Base-by-base conservation (phyloP, 1,140 invertebrate genomes). In the Rhynchophorus ferrugineus region DNA sequence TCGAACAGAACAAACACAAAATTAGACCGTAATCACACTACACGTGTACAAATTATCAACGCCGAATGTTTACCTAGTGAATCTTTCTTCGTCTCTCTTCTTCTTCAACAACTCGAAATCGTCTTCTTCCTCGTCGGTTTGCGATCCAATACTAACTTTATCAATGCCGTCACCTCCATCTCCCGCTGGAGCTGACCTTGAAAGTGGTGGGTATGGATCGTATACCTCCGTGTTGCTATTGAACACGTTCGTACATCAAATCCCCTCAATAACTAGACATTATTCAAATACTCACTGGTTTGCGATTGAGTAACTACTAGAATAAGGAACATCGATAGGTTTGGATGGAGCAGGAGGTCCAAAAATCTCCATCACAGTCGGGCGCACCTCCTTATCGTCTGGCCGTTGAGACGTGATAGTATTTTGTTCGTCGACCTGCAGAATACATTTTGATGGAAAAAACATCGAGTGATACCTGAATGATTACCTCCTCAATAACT, bases 401-500 rank as follows among this genome's bases (percentile, higher is more conserved):
- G 73, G 58, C 9, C 76, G 75, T 71, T 82, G 81, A 11, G 85
- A 87, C 0, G 79, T 86, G 39, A 87, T 81, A 2, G 87, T 89
- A 54, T 79, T 73, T 64, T 89, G 85, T 61, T 89, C 87, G 57
- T 89, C 87, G 0, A 88, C 64, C 63, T 65, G 46, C 3, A 51
- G 45, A 21, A 45, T 11, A 48, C 11, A 44, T n/a, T n/a, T n/a
- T n/a, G n/a, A 42, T 8, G 14, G 9, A 24, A 38, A 39, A 41
- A 11, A 17, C 11, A 16, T 41, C 11, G 38, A 0, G 19, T 17
- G 18, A 16, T 41, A 7, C 13, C n/a, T 11, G n/a, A 1, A 8
- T 22, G n/a, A n/a, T 44, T 49, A 63, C 83, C 66, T 89, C 87
- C 64, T 89, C 85, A 19, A 88, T 89, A 2, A 88, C 81, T 57